Conservation (phyloP, 2,888 invertebrate genomes). For the Mimachlamys varia region DNA sequence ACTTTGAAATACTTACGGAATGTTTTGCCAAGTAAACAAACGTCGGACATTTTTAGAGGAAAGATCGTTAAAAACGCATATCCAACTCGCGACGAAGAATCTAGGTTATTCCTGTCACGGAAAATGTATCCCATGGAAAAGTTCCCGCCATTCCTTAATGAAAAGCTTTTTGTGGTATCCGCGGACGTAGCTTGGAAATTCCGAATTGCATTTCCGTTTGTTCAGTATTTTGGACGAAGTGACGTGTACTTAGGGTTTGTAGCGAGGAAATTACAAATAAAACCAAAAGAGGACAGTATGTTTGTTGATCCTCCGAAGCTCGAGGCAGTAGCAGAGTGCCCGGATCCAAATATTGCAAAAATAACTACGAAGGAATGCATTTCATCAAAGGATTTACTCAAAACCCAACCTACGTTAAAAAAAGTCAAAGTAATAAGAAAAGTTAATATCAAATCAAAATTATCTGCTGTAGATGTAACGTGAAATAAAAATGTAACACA, state of each 20-base stretch:
- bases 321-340: background rate
- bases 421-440: background rate
- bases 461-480: background rate
- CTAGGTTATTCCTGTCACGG: background rate
- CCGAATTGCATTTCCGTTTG: background rate
- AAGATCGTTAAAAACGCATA: background rate
- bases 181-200: background rate
- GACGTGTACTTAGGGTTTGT: slow-evolving; percentile 32
- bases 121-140: background rate
- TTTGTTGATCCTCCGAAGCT: background rate
- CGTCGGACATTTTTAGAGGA: background rate
- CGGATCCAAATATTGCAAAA: background rate
- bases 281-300: background rate
- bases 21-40: background rate
- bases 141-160: slow-evolving; percentile 28
- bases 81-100: background rate
- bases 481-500: background rate
- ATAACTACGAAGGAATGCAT: background rate
- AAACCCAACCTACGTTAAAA: background rate
- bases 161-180: background rate
- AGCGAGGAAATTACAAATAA: slow-evolving; percentile 12
- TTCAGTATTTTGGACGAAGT: slow-evolving; percentile 16
- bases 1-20: background rate
- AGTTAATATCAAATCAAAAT: background rate
- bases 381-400: background rate